Conservation (phyloP, 2,113 vertebrate genomes). For the Bettongia penicillata region DNA sequence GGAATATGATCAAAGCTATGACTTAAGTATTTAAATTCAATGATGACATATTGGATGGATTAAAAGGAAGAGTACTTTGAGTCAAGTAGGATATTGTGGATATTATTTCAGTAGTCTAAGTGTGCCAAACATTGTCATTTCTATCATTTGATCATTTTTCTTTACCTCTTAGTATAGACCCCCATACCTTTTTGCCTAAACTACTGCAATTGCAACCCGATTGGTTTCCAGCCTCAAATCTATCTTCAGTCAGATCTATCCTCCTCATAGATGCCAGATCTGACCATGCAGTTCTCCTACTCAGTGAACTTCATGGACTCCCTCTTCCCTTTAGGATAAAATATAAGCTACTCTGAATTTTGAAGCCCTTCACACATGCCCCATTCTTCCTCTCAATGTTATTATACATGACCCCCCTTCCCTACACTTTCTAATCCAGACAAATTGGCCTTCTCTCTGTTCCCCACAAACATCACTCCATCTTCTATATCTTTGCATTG, state of each 20-base stretch:
- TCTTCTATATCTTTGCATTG: background rate
- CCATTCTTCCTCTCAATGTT: background rate
- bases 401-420: background rate
- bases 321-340: background rate
- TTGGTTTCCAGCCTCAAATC: background rate
- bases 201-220: background rate
- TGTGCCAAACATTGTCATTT: background rate
- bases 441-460: background rate
- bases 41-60: background rate
- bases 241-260: background rate
- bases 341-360: background rate
- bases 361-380: background rate
- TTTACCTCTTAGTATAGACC: background rate
- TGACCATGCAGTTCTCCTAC: background rate
- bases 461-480: background rate
- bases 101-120: background rate
- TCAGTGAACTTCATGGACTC: background rate
- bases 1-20: background rate
- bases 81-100: background rate
- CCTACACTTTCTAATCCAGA: background rate
- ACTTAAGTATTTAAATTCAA: background rate
- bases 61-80: background rate
- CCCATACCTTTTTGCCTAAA: background rate
- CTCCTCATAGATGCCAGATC: background rate
- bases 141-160: background rate